These are phyloP conservation scores for Formica exsecta DNA, from an alignment of 1,140 invertebrate genomes.

Conservation along the genomic window DNA sequence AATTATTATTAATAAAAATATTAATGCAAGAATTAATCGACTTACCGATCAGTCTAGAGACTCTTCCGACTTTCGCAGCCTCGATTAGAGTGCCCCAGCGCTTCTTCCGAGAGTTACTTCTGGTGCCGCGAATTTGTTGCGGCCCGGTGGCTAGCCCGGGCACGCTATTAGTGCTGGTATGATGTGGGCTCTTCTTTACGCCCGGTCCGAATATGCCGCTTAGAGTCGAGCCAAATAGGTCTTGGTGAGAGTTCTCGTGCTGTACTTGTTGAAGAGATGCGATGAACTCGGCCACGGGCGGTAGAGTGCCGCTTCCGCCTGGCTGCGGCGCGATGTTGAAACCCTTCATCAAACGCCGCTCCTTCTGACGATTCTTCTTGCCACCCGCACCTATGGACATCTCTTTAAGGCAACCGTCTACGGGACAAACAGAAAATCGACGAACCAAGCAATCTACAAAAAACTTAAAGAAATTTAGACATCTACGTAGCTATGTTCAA, in stretches of 20 bases:
- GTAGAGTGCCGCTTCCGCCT: conserved; percentile 87
- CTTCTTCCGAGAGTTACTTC: conserved; percentile 83
- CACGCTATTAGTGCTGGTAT: conserved; percentile 89
- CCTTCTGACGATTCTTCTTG: conserved; percentile 97
- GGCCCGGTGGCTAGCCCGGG: conserved; percentile 82
- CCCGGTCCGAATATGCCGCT: conserved; percentile 84
- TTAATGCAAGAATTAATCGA: not conserved
- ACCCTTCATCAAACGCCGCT: conserved; percentile 96
- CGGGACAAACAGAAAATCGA: conserved; percentile 74
- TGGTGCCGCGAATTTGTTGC: conserved; percentile 77
- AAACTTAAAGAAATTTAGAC: conserved; percentile 70
- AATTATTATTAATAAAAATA: not conserved
- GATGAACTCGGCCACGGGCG: conserved; percentile 92
- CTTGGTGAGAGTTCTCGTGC: conserved; percentile 85
- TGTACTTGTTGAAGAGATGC: conserved; percentile 89
- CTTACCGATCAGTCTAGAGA: conserved; percentile 91
- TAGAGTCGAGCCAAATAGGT: conserved; percentile 84
- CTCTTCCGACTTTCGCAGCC: conserved; percentile 92
- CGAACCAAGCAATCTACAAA: conserved; percentile 71
- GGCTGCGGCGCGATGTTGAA: conserved; percentile 94
- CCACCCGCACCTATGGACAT: conserved; percentile 92
- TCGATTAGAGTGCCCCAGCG: conserved; percentile 92
- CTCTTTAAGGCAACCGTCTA: conserved; percentile 84
- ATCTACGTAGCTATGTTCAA: not conserved
- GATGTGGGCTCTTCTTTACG: conserved; percentile 87